These are phyloP conservation scores for Herpetotheres cachinnans DNA, from an alignment of 2,113 vertebrate genomes.

Conservation along the genomic window DNA sequence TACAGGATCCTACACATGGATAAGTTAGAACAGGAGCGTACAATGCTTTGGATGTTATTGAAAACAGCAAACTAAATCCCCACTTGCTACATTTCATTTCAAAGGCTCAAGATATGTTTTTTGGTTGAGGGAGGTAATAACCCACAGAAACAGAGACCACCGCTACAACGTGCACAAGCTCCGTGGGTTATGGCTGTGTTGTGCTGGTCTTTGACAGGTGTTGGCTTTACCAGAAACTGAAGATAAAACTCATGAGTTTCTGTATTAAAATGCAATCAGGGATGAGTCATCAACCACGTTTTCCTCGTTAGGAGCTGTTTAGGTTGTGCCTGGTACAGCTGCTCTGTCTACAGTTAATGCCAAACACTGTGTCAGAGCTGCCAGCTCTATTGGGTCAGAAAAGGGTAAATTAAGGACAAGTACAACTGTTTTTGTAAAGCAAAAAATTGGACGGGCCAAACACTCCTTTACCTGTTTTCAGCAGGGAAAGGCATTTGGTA, in stretches of 20 bases:
- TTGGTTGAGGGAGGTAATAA: not conserved
- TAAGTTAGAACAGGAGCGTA: not conserved
- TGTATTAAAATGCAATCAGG: not conserved
- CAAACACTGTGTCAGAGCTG: not conserved
- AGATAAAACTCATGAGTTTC: not conserved
- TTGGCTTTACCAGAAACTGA: not conserved
- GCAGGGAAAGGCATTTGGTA: not conserved
- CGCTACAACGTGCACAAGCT: rapidly evolving
- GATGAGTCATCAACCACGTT: not conserved
- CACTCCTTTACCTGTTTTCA: not conserved
- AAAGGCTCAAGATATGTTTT: not conserved
- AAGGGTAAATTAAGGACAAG: conserved; percentile 6
- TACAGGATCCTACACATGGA: not conserved
- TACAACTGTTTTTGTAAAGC: not conserved
- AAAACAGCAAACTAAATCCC: not conserved
- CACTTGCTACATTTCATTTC: not conserved
- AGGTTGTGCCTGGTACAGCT: not conserved
- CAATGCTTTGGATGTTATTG: not conserved
- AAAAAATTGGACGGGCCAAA: not conserved
- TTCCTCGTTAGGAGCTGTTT: conserved; percentile 33
- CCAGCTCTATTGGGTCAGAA: not conserved
- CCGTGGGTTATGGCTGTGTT: not conserved
- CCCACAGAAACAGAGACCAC: not conserved
- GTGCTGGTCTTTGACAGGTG: not conserved
- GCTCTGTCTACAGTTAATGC: not conserved